Conservation (phyloP, 2,113 vertebrate genomes). For the Pogonocichla stellata region DNA sequence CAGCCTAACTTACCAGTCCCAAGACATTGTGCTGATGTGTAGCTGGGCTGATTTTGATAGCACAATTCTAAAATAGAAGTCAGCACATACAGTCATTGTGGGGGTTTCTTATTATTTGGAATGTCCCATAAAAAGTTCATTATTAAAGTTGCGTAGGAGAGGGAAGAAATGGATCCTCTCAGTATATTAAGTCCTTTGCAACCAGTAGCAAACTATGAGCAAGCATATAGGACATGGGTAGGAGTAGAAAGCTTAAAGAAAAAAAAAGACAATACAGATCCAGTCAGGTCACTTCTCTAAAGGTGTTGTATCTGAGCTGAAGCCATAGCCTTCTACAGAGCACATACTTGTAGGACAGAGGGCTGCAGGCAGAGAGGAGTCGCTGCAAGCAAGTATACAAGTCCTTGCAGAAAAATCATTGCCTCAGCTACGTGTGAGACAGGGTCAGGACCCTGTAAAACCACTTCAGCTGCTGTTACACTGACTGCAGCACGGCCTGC, state of each 20-base stretch:
- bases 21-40: not conserved
- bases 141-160: not conserved
- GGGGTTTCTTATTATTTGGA: not conserved
- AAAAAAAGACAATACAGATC: not conserved
- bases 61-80: not conserved
- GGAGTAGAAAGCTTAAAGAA: not conserved
- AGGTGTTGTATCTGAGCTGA: not conserved
- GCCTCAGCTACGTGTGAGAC: not conserved
- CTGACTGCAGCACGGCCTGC: rapidly evolving
- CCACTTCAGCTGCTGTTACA: not conserved
- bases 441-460: not conserved
- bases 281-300: not conserved
- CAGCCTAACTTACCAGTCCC: not conserved
- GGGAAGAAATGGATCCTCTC: not conserved
- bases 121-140: not conserved
- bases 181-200: not conserved
- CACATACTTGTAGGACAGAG: not conserved
- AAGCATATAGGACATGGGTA: not conserved
- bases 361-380: not conserved
- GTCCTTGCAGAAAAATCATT: not conserved
- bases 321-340: not conserved
- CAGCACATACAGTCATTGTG: not conserved
- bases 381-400: not conserved
- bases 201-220: not conserved
- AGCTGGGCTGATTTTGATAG: not conserved